Evolutionary conservation across 2,113 vertebrate genomes (phyloP).

Genomic region (Pterocles gutturalis): DNA sequence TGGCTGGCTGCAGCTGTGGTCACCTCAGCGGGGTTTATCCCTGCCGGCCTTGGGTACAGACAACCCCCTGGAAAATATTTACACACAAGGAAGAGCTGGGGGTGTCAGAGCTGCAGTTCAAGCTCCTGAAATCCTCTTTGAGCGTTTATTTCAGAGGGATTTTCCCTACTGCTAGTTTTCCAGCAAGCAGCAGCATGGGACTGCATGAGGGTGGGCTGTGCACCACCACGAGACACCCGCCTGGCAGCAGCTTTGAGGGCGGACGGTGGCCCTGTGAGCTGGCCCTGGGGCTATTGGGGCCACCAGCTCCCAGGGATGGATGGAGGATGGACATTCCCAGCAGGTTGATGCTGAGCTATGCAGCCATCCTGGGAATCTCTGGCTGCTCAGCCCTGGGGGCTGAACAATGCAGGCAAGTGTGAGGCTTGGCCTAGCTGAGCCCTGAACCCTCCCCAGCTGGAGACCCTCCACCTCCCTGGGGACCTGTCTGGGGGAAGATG

Average conservation of each 20-base stretch:
- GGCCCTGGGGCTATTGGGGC: background rate
- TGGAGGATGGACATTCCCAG: background rate
- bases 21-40: background rate
- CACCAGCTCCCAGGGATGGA: background rate
- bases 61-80: background rate
- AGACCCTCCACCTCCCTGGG: background rate
- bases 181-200: background rate
- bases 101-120: background rate
- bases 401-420: background rate
- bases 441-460: background rate
- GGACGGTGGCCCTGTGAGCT: fast-evolving
- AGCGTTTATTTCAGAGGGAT: background rate
- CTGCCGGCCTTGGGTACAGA: background rate
- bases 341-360: fast-evolving
- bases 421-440: background rate
- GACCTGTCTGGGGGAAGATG: background rate
- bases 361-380: fast-evolving
- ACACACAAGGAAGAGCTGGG: background rate
- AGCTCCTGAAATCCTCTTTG: background rate
- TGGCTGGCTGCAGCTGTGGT: background rate
- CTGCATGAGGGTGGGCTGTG: fast-evolving
- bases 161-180: background rate
- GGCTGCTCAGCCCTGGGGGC: background rate
- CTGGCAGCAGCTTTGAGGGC: background rate
- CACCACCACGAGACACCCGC: fast-evolving